phyloP scores from a whole-genome alignment of 2,113 vertebrate genomes.

The Burhinus bistriatus region DNA sequence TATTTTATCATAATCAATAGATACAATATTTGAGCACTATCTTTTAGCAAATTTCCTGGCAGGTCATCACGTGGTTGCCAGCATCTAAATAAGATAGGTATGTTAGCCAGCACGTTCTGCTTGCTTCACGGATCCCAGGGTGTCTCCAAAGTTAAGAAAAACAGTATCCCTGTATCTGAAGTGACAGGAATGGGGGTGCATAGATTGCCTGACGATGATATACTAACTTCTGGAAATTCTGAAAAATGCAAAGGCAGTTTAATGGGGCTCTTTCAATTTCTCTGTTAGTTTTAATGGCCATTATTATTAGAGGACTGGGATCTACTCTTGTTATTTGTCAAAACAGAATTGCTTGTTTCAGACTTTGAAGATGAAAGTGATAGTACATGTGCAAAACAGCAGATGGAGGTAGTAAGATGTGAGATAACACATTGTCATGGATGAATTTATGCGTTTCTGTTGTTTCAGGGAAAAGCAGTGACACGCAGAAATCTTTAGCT shows the following conservation, averaged over 20 bases:
- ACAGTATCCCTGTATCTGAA: neutral
- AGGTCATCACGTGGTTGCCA: neutral
- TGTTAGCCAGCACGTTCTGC: neutral
- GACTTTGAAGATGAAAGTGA: neutral
- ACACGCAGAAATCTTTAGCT: neutral
- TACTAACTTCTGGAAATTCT: neutral
- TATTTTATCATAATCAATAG: neutral
- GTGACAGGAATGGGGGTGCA: neutral
- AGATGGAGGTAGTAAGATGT: slow-evolving; percentile 22
- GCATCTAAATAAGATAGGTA: neutral
- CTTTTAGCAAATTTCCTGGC: neutral
- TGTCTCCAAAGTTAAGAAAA: neutral
- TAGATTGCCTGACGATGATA: neutral
- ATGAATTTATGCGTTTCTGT: neutral
- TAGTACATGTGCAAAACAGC: neutral
- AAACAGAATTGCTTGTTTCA: neutral
- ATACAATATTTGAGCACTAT: neutral
- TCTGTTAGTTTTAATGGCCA: neutral
- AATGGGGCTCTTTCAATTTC: neutral
- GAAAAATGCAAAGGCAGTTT: neutral
- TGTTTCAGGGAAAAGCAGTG: neutral
- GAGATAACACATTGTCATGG: neutral
- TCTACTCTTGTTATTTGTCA: neutral
- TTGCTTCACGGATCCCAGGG: neutral
- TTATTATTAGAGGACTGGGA: neutral